Percentiles rank a stretch among this genome's conserved stretches.
These are phyloP conservation scores for Onchidella celtica DNA, from an alignment of 2,888 invertebrate genomes.

Conservation along the genomic window DNA sequence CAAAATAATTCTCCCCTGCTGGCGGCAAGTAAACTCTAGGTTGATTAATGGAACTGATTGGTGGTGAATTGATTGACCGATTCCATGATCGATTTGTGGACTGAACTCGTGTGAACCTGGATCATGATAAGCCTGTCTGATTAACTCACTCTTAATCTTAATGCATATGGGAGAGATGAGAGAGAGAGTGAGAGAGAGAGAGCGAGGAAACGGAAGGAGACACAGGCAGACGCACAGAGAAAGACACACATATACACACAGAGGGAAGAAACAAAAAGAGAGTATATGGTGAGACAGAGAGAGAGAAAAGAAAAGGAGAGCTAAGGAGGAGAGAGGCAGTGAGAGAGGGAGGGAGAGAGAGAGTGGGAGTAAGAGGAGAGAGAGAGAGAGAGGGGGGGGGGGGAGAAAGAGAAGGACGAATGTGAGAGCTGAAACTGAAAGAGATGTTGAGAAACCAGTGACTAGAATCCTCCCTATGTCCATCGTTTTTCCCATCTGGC, in stretches of 20 bases:
- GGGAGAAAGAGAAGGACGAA: not conserved
- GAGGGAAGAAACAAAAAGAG: not conserved
- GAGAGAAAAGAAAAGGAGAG: not conserved
- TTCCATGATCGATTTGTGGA: too few species aligned
- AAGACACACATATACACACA: slow-evolving; percentile 10
- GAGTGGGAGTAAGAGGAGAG: not conserved
- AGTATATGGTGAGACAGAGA: not conserved
- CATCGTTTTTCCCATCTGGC: too few species aligned
- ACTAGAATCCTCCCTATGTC: too few species aligned
- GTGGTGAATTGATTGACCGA: too few species aligned
- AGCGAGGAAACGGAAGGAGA: not conserved
- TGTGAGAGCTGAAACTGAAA: not conserved
- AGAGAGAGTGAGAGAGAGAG: not conserved
- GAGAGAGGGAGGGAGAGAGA: not conserved
- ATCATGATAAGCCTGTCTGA: too few species aligned
- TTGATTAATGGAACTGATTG: too few species aligned
- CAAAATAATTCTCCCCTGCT: too few species aligned
- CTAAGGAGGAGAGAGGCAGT: not conserved
- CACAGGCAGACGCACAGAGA: not conserved
- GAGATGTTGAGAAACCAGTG: too few species aligned
- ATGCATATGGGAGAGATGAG: too few species aligned
- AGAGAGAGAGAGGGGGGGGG: not conserved
- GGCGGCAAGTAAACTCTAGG: too few species aligned
- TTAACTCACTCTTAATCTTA: too few species aligned
- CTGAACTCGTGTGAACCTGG: too few species aligned